Evolutionary conservation across 2,888 invertebrate genomes (phyloP), one percentile per base, ranked within the genome.

Genomic region (Phaedon cochleariae): DNA sequence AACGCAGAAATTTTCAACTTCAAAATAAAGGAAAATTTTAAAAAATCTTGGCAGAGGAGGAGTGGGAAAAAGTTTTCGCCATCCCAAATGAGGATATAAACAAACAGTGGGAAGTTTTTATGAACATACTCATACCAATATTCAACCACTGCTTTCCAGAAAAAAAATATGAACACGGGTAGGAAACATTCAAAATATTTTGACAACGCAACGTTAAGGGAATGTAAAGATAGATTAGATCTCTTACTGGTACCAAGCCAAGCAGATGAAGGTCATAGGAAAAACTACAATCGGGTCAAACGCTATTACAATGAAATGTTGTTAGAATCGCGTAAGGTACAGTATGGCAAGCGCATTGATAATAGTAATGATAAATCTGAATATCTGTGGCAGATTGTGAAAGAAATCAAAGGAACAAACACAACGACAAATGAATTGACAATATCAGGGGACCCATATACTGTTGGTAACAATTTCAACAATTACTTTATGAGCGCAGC

Each of bases 401-500:
- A 54, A 54, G 34, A 54, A 54, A 54, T 54, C 37, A 37, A 54
- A 21, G 41, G 37, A 37, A 41, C 41, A 54, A 54, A 54, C 20
- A 54, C 17, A 29, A 52, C 52, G 2, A 29, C 29, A 52, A 52
- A 52, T 29, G 52, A 29, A 52, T 52, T 52, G 29, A 52, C 26
- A 52, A 54, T 20, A 21, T n/a, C 20, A 37, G 53, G 31, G 31
- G 53, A 53, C 53, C 34, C 34, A 53, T 53, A 53, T 34, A 53
- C 54, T n/a, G 37, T 54, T 15, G 34, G 54, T 37, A 54, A 54
- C 37, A 54, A 54, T 54, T 54, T 41, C 37, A 54, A 54, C 54
- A 54, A 54, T 12, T 54, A 54, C 54, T 37, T 54, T 15, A 7
- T 20, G 6, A 54, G 31, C 18, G 31, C 34, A 31, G 29, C 0